A percentile compares a stretch with the other conserved stretches of the same genome.
These are phyloP conservation scores for Phortica okadai DNA, from an alignment of 2,888 invertebrate species.

Conservation along the genomic window DNA sequence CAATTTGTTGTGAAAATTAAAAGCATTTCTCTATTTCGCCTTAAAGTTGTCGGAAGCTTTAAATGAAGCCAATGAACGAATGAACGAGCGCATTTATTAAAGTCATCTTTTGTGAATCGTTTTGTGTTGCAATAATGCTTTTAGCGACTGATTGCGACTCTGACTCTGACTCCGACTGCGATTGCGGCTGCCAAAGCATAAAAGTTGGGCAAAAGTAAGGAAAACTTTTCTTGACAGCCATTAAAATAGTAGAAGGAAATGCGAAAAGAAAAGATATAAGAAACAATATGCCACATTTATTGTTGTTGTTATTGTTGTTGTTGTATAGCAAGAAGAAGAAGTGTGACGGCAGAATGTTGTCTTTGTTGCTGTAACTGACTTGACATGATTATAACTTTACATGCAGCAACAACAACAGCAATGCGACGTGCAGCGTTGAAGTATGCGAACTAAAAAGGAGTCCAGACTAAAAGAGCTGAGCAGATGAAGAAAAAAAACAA, in stretches of 20 bases:
- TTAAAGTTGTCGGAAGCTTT: neutral
- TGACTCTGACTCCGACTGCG: neutral
- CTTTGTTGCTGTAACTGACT: constrained; percentile 48
- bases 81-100: neutral
- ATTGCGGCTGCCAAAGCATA: neutral
- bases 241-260: constrained; percentile 5
- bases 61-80: constrained; percentile 11
- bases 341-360: neutral
- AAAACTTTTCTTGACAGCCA: constrained; percentile 27
- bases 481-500: neutral
- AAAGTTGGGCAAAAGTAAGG: constrained; percentile 4
- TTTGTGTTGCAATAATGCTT: neutral
- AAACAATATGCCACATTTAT: constrained; percentile 10
- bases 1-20: neutral
- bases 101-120: neutral
- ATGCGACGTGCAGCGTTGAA: neutral
- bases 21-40: neutral
- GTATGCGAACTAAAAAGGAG: neutral
- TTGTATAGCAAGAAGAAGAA: neutral
- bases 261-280: neutral
- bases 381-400: constrained; percentile 70
- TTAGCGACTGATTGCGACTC: neutral
- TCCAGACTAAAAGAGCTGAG: neutral
- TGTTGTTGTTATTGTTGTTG: no score
- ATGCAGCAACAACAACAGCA: constrained; percentile 30